These are phyloP conservation scores for Ennomos quercinarius DNA, from an alignment of 2,888 invertebrate species.

Conservation along the genomic window DNA sequence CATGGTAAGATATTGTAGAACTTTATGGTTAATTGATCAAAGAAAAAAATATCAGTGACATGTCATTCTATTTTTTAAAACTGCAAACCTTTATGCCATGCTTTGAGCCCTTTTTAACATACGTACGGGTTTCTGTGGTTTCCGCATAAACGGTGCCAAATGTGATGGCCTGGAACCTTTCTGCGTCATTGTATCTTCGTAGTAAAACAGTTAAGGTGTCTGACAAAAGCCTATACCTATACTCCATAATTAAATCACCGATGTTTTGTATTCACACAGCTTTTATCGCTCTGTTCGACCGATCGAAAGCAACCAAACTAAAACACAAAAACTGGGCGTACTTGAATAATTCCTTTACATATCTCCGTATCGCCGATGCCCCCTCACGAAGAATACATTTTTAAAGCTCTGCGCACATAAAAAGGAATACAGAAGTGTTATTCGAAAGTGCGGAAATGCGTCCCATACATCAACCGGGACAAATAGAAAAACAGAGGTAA, in stretches of 20 bases:
- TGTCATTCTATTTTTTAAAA: no score
- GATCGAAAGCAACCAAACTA: slow-evolving; percentile 20
- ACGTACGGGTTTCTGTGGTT: no score
- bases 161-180: no score
- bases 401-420: slow-evolving; percentile 78
- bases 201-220: no score
- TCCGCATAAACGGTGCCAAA: no score
- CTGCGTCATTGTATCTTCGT: no score
- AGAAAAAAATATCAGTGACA: no score
- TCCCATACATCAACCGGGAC: slow-evolving; percentile 80
- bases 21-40: no score
- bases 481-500: slow-evolving; percentile 80
- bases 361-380: slow-evolving; percentile 58
- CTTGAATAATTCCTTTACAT: slow-evolving; percentile 66
- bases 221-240: no score
- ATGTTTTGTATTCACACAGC: background rate
- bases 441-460: slow-evolving; percentile 83
- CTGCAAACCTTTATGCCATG: no score
- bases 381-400: slow-evolving; percentile 77
- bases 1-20: background rate
- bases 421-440: slow-evolving; percentile 79
- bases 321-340: slow-evolving; percentile 42
- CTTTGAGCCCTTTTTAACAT: no score
- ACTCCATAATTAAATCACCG: no score
- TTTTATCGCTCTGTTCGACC: slow-evolving; percentile 2